Conservation (phyloP, 2,888 invertebrate species). For the Sinodicranocentrus sp. region DNA sequence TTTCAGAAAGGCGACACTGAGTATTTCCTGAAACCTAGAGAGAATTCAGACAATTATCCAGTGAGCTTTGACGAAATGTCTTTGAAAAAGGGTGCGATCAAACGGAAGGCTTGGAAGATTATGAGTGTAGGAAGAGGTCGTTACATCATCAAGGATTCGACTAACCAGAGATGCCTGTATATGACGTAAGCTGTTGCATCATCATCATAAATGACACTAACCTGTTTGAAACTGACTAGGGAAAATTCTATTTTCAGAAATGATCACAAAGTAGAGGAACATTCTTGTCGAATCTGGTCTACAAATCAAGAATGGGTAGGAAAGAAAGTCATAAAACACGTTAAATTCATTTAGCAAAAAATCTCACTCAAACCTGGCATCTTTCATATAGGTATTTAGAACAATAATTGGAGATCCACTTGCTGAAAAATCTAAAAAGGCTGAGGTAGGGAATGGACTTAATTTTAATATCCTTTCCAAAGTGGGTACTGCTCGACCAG, state of each 20-base stretch:
- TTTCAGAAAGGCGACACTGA: slow-evolving; percentile 59
- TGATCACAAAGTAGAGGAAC: slow-evolving; percentile 64
- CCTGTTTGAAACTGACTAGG: too few species aligned
- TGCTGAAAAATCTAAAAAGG: slow-evolving; percentile 38
- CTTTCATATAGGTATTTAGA: slow-evolving; percentile 49
- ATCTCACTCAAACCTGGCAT: not conserved
- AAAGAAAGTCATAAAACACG: too few species aligned
- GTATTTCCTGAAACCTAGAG: slow-evolving; percentile 62
- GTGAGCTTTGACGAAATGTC: slow-evolving; percentile 69
- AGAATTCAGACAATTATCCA: slow-evolving; percentile 70
- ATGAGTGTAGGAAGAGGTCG: slow-evolving; percentile 72
- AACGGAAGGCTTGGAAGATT: slow-evolving; percentile 65
- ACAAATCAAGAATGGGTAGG: slow-evolving; percentile 72
- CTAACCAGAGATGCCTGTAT: slow-evolving; percentile 64
- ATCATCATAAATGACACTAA: too few species aligned
- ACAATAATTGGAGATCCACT: slow-evolving; percentile 53
- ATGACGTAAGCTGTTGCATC: slow-evolving; percentile 72
- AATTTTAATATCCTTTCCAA: slow-evolving; percentile 71
- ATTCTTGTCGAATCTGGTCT: slow-evolving; percentile 64
- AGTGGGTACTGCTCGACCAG: slow-evolving; percentile 61
- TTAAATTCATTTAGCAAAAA: not conserved
- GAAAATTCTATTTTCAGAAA: too few species aligned
- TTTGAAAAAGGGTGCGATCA: slow-evolving; percentile 62
- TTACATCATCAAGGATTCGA: slow-evolving; percentile 66
- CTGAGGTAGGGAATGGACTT: slow-evolving; percentile 55